Base-by-base conservation (phyloP, 2,113 vertebrate genomes). In the Macrotis lagotis region DNA sequence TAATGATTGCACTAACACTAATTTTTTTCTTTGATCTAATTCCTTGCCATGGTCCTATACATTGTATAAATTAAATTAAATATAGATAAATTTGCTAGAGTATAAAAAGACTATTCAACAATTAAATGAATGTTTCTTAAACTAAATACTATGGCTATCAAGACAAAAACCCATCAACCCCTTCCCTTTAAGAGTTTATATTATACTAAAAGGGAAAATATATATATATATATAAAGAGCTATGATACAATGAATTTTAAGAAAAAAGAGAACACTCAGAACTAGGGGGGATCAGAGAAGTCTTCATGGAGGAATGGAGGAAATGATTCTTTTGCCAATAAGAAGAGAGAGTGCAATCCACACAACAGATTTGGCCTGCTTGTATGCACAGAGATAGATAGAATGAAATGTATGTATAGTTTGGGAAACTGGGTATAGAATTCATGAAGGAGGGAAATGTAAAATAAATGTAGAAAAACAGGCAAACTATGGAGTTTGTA, bases 121-220 rank as follows among this genome's bases (percentile, higher is more conserved):
- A 93, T 95, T 97, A 47, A 91, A 92, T 92, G 91, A n/a, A 66
- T 66, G 28, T 66, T 55, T 37, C 59, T 66, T 93, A 97, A 97
- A 25, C 44, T 25, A 95, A 37, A 14, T 74, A 0, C 31, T 19
- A 74, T 1, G 5, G 4, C 37, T n/a, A 74, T 14, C 59, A 74
- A 74, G 59, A n/a, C 59, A 74, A 74, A 74, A 74, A 74, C 37
- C 44, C 7, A 44, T 24, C n/a, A 24, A 83, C 1, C 6, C 7
- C 5, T 44, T 1, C 19, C 37, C n/a, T 83, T 44, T 44, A 44
- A 83, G 66, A 22, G 1, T 19, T 83, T 83, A 83, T 7, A 8
- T n/a, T 83, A 83, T 19, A 83, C 16, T n/a, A 83, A 83, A 19
- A n/a, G 16, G n/a, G 66, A n/a, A n/a, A n/a, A 83, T 44, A 44